Percentiles rank a stretch among this genome's conserved stretches.
Conservation (phyloP, 2,797 vertebrate genomes). For the Chromis chromis region DNA sequence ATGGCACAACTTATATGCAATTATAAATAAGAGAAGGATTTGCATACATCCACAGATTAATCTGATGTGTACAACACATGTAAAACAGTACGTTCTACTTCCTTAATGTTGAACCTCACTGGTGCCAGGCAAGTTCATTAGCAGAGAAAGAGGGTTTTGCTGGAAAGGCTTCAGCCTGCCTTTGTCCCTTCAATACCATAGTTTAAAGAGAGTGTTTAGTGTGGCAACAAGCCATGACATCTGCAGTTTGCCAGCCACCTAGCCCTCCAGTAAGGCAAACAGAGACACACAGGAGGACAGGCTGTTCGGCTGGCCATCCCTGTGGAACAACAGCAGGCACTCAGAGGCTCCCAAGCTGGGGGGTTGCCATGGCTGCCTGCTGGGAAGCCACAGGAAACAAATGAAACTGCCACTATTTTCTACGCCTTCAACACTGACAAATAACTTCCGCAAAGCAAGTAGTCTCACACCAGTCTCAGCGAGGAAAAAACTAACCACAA, state of each 20-base stretch:
- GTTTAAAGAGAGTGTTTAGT: conserved; percentile 47
- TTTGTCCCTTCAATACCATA: conserved; percentile 14
- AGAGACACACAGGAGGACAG: conserved; percentile 32
- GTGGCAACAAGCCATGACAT: conserved; percentile 51
- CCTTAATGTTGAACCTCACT: not conserved
- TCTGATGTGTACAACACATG: not conserved
- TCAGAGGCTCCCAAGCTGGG: conserved; percentile 36
- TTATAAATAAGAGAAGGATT: not conserved
- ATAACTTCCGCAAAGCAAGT: conserved; percentile 28
- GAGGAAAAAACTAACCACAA: not conserved
- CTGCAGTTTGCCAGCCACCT: conserved; percentile 19
- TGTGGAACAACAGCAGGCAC: conserved; percentile 29
- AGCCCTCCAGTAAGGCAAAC: conserved; percentile 41
- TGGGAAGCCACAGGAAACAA: conserved; percentile 42
- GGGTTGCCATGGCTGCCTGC: conserved; percentile 64
- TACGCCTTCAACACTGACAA: conserved; percentile 25
- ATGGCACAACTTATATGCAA: not conserved
- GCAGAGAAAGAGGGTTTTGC: not conserved
- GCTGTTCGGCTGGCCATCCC: conserved; percentile 28
- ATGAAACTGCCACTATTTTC: conserved; percentile 47
- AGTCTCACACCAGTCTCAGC: not conserved
- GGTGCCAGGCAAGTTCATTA: not conserved
- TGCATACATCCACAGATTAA: not conserved
- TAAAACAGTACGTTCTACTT: not conserved
- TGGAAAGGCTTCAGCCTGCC: conserved; percentile 7